These are phyloP conservation scores for Clusia tigrina DNA, from an alignment of 2,888 invertebrate genomes.

Conservation along the genomic window DNA sequence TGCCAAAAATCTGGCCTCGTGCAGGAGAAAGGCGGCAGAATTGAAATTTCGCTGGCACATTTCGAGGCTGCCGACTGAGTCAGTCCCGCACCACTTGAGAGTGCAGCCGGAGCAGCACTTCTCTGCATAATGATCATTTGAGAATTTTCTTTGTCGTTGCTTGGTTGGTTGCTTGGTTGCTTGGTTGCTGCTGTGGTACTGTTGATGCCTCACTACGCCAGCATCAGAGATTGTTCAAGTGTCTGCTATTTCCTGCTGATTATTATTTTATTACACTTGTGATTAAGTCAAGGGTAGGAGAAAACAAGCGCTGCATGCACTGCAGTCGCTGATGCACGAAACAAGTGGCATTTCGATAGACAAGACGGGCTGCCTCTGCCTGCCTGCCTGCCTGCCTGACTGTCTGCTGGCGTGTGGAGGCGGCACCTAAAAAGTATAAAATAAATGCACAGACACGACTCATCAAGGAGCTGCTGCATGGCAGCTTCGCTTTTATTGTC, in stretches of 20 bases:
- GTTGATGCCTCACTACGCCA: background rate
- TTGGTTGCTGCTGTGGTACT: background rate
- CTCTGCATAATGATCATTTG: background rate
- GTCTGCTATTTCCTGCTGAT: slow-evolving; percentile 31
- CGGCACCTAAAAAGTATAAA: too few relatives aligned
- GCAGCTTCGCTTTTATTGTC: too few relatives aligned
- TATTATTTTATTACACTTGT: slow-evolving; percentile 39
- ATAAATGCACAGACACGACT: too few relatives aligned
- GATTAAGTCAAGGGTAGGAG: slow-evolving; percentile 32
- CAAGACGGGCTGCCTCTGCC: background rate
- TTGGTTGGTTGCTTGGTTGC: slow-evolving; percentile 4
- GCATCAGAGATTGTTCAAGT: slow-evolving; percentile 14
- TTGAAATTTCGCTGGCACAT: too few relatives aligned
- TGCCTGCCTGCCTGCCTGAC: too few relatives aligned
- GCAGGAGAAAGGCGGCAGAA: too few relatives aligned
- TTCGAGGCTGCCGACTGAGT: too few relatives aligned
- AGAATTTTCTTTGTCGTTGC: background rate
- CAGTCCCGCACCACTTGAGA: slow-evolving; percentile 16
- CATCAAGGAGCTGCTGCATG: too few relatives aligned
- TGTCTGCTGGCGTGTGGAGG: background rate
- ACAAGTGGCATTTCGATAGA: slow-evolving; percentile 33
- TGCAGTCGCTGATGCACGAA: slow-evolving; percentile 12
- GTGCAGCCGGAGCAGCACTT: slow-evolving; percentile 7
- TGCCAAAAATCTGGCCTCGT: too few relatives aligned
- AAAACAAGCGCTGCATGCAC: background rate